These are phyloP conservation scores for Trisateles emortualis DNA, from an alignment of 2,888 invertebrate species.

Conservation along the genomic window DNA sequence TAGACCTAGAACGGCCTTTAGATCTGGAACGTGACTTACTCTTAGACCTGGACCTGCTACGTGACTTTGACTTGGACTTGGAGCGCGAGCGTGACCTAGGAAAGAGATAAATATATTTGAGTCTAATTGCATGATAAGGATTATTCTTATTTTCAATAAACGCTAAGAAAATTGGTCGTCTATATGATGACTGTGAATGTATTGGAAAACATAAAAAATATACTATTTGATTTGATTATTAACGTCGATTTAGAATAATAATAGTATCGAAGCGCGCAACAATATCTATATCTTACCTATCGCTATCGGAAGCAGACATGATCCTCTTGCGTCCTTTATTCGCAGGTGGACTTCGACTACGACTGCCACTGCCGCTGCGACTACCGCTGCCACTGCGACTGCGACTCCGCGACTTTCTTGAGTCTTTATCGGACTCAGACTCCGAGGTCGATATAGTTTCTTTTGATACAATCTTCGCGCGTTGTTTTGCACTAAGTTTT, in stretches of 20 bases:
- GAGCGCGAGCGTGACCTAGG: slow-evolving; percentile 64
- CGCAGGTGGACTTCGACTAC: slow-evolving; percentile 77
- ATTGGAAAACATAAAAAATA: no score
- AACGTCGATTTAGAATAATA: no score
- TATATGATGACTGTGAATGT: no score
- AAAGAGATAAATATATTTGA: slow-evolving; percentile 2
- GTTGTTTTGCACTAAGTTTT: slow-evolving; percentile 93
- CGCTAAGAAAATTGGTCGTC: no score
- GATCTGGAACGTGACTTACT: slow-evolving; percentile 63
- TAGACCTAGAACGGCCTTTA: slow-evolving; percentile 26
- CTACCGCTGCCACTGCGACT: slow-evolving; percentile 75
- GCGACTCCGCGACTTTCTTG: slow-evolving; percentile 66
- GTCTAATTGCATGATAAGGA: no score
- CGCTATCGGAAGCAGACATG: slow-evolving; percentile 88
- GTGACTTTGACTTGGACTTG: slow-evolving; percentile 74
- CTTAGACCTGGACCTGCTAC: slow-evolving; percentile 66
- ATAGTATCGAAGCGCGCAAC: no score
- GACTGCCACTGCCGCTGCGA: slow-evolving; percentile 61
- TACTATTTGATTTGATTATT: no score
- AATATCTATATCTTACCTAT: slow-evolving; percentile 72
- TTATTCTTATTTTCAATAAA: no score
- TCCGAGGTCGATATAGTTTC: slow-evolving; percentile 97
- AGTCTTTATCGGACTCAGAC: slow-evolving; percentile 88
- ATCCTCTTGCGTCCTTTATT: slow-evolving; percentile 86
- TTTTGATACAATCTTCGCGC: slow-evolving; percentile 96